These are phyloP conservation scores for Diogma glabrata DNA, from an alignment of 2,888 invertebrate species.

Conservation along the genomic window DNA sequence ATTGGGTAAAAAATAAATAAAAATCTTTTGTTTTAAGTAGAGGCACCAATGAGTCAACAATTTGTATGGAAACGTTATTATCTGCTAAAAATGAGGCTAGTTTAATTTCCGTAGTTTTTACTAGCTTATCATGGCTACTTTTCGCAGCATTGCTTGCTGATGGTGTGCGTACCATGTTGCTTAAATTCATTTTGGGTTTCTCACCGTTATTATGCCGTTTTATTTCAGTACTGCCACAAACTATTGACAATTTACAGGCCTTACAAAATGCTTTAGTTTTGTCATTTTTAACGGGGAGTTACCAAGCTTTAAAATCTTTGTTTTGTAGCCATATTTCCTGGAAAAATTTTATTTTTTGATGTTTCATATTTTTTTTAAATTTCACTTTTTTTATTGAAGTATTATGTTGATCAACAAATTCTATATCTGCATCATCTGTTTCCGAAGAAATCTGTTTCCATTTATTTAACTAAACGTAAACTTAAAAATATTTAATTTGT, in stretches of 20 bases:
- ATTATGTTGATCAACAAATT: no score
- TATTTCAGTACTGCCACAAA: not conserved
- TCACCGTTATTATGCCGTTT: not conserved
- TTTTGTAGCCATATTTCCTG: constrained; percentile 1
- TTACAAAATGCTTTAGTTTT: not conserved
- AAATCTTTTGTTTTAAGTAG: no score
- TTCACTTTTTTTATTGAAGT: no score
- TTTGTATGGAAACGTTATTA: not conserved
- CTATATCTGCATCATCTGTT: no score
- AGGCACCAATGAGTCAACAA: not conserved
- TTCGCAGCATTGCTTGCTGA: not conserved
- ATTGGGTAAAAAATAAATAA: no score
- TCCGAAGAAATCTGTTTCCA: no score
- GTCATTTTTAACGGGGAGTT: not conserved
- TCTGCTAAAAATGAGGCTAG: not conserved
- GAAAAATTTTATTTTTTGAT: no score
- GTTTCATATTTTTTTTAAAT: no score
- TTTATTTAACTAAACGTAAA: no score
- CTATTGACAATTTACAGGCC: not conserved
- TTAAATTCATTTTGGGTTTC: not conserved
- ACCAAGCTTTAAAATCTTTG: not conserved
- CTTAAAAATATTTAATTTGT: no score
- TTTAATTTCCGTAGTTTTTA: not conserved
- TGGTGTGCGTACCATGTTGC: not conserved
- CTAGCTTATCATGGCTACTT: not conserved